A percentile compares a stretch with the other conserved stretches of the same genome.
Evolutionary conservation across 2,113 vertebrate species (phyloP).

Genomic region (Pachycephala philippinensis): DNA sequence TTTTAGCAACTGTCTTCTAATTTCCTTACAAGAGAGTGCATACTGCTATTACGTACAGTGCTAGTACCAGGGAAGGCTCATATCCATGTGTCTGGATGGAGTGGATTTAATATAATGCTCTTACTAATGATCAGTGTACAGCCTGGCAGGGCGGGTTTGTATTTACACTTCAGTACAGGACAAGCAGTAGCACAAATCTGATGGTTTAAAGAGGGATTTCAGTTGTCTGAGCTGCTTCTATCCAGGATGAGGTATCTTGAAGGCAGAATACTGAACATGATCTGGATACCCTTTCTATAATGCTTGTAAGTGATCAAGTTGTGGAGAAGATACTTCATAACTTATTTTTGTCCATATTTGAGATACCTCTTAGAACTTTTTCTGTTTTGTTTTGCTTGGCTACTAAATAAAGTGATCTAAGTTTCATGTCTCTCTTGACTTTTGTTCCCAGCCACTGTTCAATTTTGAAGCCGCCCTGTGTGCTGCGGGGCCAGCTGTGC

Average conservation of each 20-base stretch:
- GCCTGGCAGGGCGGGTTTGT: neutral
- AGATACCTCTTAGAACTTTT: conserved; percentile 57
- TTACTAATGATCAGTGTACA: neutral
- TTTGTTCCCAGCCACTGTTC: conserved; percentile 79
- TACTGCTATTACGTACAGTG: neutral
- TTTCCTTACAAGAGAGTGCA: neutral
- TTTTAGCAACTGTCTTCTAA: neutral
- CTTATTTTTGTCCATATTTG: neutral
- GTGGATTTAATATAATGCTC: neutral
- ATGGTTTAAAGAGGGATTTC: neutral
- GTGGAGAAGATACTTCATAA: neutral
- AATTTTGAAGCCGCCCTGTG: conserved; percentile 68
- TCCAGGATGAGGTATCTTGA: neutral
- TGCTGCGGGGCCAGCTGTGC: conserved; percentile 72
- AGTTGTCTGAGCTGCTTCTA: neutral
- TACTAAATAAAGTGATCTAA: conserved; percentile 71
- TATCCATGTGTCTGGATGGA: neutral
- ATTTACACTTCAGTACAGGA: neutral
- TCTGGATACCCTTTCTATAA: neutral
- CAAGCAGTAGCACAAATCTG: neutral
- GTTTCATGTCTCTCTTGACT: conserved; percentile 23
- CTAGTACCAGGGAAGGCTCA: neutral
- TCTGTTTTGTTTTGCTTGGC: conserved; percentile 79
- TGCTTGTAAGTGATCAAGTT: neutral
- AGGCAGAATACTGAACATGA: neutral